Evolutionary conservation across 2,888 invertebrate genomes (phyloP).

Genomic region (Cactoblastis cactorum): DNA sequence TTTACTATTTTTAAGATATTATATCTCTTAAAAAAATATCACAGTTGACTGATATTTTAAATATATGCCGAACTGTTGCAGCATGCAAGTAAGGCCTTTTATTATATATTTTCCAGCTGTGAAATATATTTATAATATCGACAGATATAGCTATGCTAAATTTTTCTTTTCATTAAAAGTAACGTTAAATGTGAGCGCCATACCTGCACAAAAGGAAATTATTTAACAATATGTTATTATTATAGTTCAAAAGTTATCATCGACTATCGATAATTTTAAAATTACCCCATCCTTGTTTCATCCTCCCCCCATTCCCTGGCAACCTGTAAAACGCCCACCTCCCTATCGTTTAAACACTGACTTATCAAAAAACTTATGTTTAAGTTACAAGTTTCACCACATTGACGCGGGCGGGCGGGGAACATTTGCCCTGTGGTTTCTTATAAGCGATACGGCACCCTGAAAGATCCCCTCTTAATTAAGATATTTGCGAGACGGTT

Average conservation of each 20-base stretch:
- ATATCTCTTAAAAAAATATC: no score
- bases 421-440: constrained; percentile 28
- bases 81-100: no score
- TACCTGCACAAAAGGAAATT: no score
- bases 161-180: no score
- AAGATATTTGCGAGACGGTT: constrained; percentile 30
- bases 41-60: no score
- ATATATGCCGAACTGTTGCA: no score
- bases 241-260: background rate
- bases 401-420: constrained; percentile 32
- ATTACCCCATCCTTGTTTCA: constrained; percentile 36
- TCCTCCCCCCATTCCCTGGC: constrained; percentile 55
- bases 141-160: no score
- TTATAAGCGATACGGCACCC: constrained; percentile 25
- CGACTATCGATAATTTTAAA: constrained; percentile 29
- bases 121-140: no score
- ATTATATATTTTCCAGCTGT: no score
- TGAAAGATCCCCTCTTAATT: constrained; percentile 29
- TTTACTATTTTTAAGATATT: no score
- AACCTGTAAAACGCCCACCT: constrained; percentile 68
- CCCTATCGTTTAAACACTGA: constrained; percentile 75
- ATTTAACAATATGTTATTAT: background rate
- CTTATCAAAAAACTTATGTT: constrained; percentile 79
- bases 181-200: no score
- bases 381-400: constrained; percentile 65